These are phyloP conservation scores for Canis aureus DNA, from an alignment of 2,113 vertebrate genomes.

Conservation along the genomic window DNA sequence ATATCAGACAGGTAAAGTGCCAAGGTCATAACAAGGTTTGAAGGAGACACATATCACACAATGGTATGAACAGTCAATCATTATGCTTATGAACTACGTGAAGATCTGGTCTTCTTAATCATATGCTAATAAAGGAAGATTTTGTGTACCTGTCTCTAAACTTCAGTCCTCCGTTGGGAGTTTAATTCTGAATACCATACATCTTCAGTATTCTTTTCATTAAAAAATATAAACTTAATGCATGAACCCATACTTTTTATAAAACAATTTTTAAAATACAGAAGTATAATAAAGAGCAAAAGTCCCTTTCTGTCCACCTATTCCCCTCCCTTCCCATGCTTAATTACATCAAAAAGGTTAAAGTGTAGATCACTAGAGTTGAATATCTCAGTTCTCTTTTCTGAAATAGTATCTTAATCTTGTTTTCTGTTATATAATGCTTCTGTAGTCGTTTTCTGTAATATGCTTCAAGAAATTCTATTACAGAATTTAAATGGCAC, in stretches of 20 bases:
- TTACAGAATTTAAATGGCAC: neutral
- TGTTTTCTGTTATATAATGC: neutral
- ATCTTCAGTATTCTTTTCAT: constrained; percentile 1
- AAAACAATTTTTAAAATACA: neutral
- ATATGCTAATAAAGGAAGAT: neutral
- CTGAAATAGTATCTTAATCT: neutral
- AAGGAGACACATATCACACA: neutral
- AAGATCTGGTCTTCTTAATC: neutral
- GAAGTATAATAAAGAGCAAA: neutral
- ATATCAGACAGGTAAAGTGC: neutral
- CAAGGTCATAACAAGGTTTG: neutral
- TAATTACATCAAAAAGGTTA: neutral
- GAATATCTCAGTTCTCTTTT: neutral
- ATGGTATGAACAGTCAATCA: neutral
- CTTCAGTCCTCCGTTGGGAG: neutral
- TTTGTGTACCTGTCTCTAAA: neutral
- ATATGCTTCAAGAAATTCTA: constrained; percentile 11
- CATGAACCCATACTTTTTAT: neutral
- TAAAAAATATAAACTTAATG: neutral
- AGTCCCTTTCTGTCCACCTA: neutral
- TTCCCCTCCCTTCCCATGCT: neutral
- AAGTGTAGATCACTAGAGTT: neutral
- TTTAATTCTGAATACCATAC: constrained; percentile 1
- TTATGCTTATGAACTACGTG: neutral
- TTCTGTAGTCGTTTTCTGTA: neutral